Conservation (phyloP, 2,888 invertebrate genomes). For the Tenthredo notha region DNA sequence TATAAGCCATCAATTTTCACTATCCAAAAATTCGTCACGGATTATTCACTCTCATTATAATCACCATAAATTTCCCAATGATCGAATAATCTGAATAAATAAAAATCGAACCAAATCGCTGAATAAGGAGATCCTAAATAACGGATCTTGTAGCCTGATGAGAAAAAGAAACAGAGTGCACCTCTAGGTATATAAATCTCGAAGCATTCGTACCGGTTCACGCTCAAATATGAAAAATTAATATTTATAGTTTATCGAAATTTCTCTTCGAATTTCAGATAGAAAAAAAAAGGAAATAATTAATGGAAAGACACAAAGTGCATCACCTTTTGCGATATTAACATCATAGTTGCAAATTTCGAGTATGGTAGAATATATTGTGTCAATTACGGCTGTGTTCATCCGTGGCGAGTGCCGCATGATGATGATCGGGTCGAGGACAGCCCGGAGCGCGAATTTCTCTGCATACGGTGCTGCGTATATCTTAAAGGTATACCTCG, state of each 20-base stretch:
- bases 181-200: background rate
- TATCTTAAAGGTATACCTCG: background rate
- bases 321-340: background rate
- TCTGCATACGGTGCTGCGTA: conserved; percentile 59
- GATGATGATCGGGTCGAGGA: conserved; percentile 59
- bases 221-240: background rate
- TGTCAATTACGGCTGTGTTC: background rate
- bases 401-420: background rate
- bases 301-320: background rate
- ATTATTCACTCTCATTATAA: background rate
- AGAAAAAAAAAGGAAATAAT: background rate
- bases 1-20: background rate
- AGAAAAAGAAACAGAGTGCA: background rate
- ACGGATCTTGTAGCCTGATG: background rate
- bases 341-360: background rate
- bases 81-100: background rate
- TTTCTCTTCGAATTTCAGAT: background rate
- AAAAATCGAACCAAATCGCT: background rate
- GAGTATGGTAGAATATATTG: background rate
- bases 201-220: background rate
- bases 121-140: background rate
- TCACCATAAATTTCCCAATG: background rate
- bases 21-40: background rate
- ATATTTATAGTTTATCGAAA: background rate
- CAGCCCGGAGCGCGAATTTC: conserved; percentile 70